These are phyloP conservation scores for Pica pica DNA, from an alignment of 2,113 vertebrate species.

Conservation along the genomic window DNA sequence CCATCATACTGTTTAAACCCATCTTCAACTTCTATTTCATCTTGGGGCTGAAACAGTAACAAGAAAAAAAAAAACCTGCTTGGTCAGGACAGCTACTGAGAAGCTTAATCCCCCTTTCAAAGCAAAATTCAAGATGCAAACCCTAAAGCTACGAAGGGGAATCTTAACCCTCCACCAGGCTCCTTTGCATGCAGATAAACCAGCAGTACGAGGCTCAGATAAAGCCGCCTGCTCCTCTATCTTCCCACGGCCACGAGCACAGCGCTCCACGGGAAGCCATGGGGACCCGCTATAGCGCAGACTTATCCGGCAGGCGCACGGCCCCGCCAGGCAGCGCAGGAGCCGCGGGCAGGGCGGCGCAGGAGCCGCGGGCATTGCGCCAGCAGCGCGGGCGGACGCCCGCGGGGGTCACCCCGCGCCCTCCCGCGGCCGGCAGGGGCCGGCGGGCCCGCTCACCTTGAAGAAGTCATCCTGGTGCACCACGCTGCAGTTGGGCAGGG, in stretches of 20 bases:
- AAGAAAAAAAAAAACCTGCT: slow-evolving; percentile 28
- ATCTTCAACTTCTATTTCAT: slow-evolving; percentile 94
- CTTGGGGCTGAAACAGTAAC: slow-evolving; percentile 92
- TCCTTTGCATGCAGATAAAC: neutral
- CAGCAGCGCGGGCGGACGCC: neutral
- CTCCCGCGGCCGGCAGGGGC: neutral
- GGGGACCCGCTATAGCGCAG: accelerated
- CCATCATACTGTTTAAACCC: slow-evolving; percentile 98
- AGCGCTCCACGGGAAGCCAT: accelerated
- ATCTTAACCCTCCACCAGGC: neutral
- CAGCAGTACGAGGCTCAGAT: neutral
- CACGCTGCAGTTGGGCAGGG: slow-evolving; percentile 90
- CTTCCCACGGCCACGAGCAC: neutral
- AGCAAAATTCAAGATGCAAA: neutral
- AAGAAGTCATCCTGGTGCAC: slow-evolving; percentile 95
- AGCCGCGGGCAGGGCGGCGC: neutral
- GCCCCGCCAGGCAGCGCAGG: neutral
- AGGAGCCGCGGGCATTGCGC: neutral
- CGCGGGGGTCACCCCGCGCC: neutral
- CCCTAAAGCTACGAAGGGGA: neutral
- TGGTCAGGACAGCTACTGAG: neutral
- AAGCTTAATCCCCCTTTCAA: neutral
- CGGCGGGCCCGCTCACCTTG: slow-evolving; percentile 78
- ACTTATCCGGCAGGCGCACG: neutral
- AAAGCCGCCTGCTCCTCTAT: neutral